Conservation (phyloP, 1,140 invertebrate species). For the Drosophila ironensis region DNA sequence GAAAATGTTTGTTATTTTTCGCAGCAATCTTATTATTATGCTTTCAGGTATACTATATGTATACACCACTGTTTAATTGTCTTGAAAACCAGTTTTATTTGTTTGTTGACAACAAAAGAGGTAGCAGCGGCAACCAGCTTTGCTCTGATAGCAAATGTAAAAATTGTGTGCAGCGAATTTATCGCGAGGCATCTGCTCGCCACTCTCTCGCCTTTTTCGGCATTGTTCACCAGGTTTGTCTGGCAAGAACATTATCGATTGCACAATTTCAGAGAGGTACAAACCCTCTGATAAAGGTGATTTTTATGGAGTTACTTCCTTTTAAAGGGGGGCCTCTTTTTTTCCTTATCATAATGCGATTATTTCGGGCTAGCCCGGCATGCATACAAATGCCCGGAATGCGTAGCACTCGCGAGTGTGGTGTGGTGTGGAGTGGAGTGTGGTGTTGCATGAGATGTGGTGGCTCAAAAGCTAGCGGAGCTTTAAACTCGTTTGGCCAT, state of each 20-base stretch:
- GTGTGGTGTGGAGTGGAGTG: no score
- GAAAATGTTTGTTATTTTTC: no score
- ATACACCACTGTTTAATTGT: conserved; percentile 76
- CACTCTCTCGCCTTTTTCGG: no score
- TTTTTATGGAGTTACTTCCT: no score
- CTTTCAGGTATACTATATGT: conserved; percentile 38
- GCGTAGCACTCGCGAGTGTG: no score
- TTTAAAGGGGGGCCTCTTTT: no score
- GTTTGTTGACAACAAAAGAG: conserved; percentile 60
- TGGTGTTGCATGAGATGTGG: no score
- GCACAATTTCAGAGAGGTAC: no score
- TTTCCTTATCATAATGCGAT: conserved; percentile 71
- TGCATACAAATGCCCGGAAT: conserved; percentile 58
- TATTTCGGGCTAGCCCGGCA: conserved; percentile 57
- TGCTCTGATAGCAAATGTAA: conserved; percentile 72
- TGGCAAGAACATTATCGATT: no score
- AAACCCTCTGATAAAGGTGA: no score
- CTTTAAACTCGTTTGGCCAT: conserved; percentile 72
- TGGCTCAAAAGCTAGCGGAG: conserved; percentile 57
- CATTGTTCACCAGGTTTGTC: no score
- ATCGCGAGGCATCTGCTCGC: no score
- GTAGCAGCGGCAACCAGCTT: conserved; percentile 57
- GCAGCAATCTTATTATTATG: conserved; percentile 12
- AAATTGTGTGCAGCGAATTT: conserved; percentile 52
- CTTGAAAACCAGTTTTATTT: conserved; percentile 76